Evolutionary conservation across 2,888 invertebrate genomes (phyloP).

Genomic region (Oxycera nigricornis): DNA sequence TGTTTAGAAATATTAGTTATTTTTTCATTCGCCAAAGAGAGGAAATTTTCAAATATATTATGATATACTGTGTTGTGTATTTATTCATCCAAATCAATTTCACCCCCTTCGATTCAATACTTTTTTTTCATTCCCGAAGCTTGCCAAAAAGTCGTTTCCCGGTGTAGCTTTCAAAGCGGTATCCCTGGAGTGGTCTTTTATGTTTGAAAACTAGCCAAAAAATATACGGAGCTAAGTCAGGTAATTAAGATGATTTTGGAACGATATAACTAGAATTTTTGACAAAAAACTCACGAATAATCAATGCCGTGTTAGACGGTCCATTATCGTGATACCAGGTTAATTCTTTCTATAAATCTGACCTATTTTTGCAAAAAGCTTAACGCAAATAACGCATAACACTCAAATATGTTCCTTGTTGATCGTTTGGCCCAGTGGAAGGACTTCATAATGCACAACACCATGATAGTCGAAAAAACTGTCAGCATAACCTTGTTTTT

Average conservation of each 20-base stretch:
- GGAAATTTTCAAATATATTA: too few relatives aligned
- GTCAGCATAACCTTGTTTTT: too few relatives aligned
- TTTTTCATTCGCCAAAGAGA: too few relatives aligned
- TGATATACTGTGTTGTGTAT: too few relatives aligned
- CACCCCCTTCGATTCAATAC: too few relatives aligned
- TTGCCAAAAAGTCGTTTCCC: too few relatives aligned
- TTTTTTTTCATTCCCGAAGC: too few relatives aligned
- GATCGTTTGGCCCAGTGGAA: neutral
- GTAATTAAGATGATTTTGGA: neutral
- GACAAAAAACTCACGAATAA: slow-evolving; percentile 1
- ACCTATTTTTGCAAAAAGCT: neutral
- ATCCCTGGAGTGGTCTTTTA: neutral
- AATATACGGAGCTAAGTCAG: neutral
- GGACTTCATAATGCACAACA: neutral
- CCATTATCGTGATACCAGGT: neutral
- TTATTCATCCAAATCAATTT: too few relatives aligned
- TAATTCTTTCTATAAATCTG: neutral
- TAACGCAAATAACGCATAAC: neutral
- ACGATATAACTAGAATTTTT: neutral
- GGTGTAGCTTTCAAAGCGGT: too few relatives aligned
- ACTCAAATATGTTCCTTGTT: neutral
- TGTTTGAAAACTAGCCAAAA: neutral
- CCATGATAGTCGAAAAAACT: too few relatives aligned
- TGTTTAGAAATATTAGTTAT: too few relatives aligned
- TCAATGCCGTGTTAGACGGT: neutral